Percentiles rank a stretch among this genome's conserved stretches.
phyloP scores from a whole-genome alignment of 2,888 invertebrate genomes.

The Caenorhabditis wallacei region DNA sequence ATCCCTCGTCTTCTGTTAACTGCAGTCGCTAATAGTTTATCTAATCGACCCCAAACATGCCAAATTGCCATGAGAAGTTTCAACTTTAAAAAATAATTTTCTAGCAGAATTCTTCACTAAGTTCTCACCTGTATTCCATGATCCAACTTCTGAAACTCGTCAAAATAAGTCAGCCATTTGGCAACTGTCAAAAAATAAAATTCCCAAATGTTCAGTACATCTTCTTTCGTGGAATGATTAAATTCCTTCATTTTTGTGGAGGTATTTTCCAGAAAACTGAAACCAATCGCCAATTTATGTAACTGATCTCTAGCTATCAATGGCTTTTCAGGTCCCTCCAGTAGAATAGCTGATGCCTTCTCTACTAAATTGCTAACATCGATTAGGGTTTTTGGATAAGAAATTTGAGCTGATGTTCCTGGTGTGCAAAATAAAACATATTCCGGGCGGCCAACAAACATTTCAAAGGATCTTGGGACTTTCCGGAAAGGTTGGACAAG shows the following conservation, averaged over 20 bases:
- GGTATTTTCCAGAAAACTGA: conserved; percentile 28
- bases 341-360: not conserved
- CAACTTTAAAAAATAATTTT: conserved; percentile 13
- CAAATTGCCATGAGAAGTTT: conserved; percentile 16
- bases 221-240: conserved; percentile 29
- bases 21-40: conserved; percentile 37
- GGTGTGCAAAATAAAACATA: conserved; percentile 37
- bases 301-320: conserved; percentile 17
- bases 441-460: conserved; percentile 47
- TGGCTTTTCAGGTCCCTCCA: conserved; percentile 21
- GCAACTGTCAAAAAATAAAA: conserved; percentile 50
- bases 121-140: not conserved
- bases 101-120: too few relatives aligned
- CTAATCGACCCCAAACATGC: conserved; percentile 47
- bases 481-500: not conserved
- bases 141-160: conserved; percentile 42
- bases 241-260: conserved; percentile 27
- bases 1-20: conserved; percentile 35
- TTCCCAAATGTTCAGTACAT: conserved; percentile 48
- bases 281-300: conserved; percentile 31
- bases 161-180: conserved; percentile 43
- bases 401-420: conserved; percentile 21
- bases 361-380: conserved; percentile 29
- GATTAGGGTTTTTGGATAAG: conserved; percentile 32
- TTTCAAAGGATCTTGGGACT: conserved; percentile 21